These are phyloP conservation scores for Drosophila burlai DNA, from an alignment of 1,140 invertebrate species.

Conservation along the genomic window DNA sequence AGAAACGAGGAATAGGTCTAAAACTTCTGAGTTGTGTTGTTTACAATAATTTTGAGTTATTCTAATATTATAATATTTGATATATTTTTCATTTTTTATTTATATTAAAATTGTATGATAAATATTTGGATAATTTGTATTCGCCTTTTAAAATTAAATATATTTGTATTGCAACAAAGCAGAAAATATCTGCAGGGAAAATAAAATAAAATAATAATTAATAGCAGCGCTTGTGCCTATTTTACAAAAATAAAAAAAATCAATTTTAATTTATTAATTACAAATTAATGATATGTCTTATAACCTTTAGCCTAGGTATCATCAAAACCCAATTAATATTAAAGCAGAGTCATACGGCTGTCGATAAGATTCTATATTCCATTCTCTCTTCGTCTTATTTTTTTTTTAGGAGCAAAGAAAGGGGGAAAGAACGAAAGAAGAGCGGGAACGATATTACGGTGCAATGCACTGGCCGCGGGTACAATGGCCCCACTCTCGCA, in stretches of 20 bases:
- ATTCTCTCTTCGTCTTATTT: not conserved
- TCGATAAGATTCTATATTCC: not conserved
- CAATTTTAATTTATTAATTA: not conserved
- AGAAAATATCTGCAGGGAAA: not conserved
- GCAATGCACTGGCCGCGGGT: slow-evolving; percentile 69
- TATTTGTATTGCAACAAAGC: too few relatives aligned
- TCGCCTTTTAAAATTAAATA: too few relatives aligned
- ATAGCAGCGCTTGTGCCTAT: too few relatives aligned
- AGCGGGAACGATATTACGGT: slow-evolving; percentile 31
- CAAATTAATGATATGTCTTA: not conserved
- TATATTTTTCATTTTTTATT: too few relatives aligned
- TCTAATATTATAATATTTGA: too few relatives aligned
- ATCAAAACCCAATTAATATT: not conserved
- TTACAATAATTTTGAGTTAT: not conserved
- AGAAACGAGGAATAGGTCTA: not conserved
- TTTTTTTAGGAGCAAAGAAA: slow-evolving; percentile 5
- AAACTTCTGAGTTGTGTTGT: not conserved
- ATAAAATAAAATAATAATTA: not conserved
- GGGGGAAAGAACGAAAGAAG: slow-evolving; percentile 23
- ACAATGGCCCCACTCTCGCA: slow-evolving; percentile 56
- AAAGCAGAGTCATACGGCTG: not conserved
- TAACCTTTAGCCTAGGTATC: too few relatives aligned
- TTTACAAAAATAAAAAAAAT: too few relatives aligned
- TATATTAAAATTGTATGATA: too few relatives aligned
- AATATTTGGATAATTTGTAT: too few relatives aligned